Evolutionary conservation across 2,888 invertebrate genomes (phyloP), one percentile per base, ranked within the genome.

Genomic region (Unio delphinus): DNA sequence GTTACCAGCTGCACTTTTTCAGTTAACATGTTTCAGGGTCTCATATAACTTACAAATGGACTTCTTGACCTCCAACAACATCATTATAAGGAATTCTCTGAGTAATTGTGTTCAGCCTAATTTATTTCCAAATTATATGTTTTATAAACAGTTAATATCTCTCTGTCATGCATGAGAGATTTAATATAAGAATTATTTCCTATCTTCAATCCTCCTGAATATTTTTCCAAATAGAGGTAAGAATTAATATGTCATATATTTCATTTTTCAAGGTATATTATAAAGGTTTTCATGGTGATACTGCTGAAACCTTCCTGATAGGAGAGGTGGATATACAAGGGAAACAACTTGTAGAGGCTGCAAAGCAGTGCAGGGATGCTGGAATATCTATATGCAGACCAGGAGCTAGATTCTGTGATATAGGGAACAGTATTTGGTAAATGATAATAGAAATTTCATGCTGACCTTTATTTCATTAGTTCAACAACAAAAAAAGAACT

Each of bases 231-330:
- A 15, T 58, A 26, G n/a, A 26, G 26, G 20, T n/a, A 26, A 23
- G 17, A 23, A 26, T 20, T 17, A 26, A n/a, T 23, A 58, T 58
- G 58, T 58, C 58, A 23, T n/a, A 20, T 58, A 45, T 61, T 61
- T 58, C 30, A 30, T 61, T 34, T 34, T 67, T 65, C 6, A 65
- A 87, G 87, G 84, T 86, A 2, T 97, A 92, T 89, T 92, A 92
- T 28, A 93, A 95, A 89, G 96, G 96, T 8, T 95, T 93, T 89
- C 97, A 98, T 91, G 98, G 98, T 6, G 98, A 98, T 89, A 96
- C 96, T 86, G 96, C 96, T 4, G 93, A 94, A 87, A 97, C 96
- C 30, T 96, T 94, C 91, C 85, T 93, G 61, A 92, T 97, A n/a
- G 97, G 96, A 0, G 90, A 94, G 79, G 95, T 95, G 0, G 96